phyloP scores from a whole-genome alignment of 2,113 vertebrate genomes.

The Willisornis vidua region DNA sequence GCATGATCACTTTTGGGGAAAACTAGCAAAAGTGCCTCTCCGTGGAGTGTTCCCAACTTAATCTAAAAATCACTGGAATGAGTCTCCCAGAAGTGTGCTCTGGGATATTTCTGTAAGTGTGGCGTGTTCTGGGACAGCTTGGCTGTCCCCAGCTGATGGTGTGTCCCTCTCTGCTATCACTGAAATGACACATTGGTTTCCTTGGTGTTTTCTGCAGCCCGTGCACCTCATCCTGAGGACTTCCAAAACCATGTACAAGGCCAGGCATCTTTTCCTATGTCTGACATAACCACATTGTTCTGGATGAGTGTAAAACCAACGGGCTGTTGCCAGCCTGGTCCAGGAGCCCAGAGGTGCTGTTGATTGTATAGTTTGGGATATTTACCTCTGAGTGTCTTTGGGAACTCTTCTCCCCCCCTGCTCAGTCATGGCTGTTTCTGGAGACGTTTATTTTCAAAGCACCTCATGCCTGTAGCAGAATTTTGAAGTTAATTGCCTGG shows the following conservation, averaged over 20 bases:
- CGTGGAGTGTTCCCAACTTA: fast-evolving
- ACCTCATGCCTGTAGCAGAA: conserved; percentile 18
- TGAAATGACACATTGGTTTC: fast-evolving
- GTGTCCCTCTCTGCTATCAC: fast-evolving
- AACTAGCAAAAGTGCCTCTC: fast-evolving
- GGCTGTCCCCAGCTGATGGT: neutral
- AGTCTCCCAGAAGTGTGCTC: fast-evolving
- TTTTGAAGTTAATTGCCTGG: conserved; percentile 66
- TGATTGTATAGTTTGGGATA: neutral
- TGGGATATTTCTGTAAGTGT: fast-evolving
- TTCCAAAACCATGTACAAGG: neutral
- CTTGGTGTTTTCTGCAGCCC: neutral
- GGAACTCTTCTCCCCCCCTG: neutral
- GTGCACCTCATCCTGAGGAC: neutral
- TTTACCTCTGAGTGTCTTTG: neutral
- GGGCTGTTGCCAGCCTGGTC: neutral
- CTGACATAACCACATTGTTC: neutral
- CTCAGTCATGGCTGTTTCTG: neutral
- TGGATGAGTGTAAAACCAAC: neutral
- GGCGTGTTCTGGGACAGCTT: neutral
- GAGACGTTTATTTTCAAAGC: conserved; percentile 53
- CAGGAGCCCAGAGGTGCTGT: neutral
- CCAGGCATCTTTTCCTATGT: fast-evolving
- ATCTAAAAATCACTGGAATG: fast-evolving
- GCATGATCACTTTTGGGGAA: neutral